Conservation (phyloP, 2,797 vertebrate genomes). For the Distichodus sexfasciatus region DNA sequence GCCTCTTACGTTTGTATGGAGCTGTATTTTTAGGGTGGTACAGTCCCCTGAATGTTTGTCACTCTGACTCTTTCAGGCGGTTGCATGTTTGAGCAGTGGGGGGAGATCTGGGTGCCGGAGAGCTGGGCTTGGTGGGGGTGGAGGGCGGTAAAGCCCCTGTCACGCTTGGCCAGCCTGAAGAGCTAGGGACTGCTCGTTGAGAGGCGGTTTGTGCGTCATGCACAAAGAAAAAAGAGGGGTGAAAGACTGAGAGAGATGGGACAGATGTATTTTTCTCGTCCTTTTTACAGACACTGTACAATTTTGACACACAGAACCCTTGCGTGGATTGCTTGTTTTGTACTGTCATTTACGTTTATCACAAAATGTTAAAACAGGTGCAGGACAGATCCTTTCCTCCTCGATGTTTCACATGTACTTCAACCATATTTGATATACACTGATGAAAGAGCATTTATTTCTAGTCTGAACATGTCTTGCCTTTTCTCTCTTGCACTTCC, state of each 20-base stretch:
- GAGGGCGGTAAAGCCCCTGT: slow-evolving; percentile 58
- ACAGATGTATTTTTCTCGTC: slow-evolving; percentile 72
- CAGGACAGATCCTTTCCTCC: slow-evolving; percentile 1
- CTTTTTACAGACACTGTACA: slow-evolving; percentile 46
- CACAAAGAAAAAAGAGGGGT: slow-evolving; percentile 66
- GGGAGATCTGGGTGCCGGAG: slow-evolving; percentile 25
- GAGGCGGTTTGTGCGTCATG: slow-evolving; percentile 74
- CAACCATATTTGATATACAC: not conserved
- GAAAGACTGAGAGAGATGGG: slow-evolving; percentile 49
- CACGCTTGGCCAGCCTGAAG: slow-evolving; percentile 70
- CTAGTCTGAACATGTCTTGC: not conserved
- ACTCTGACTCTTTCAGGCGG: slow-evolving; percentile 41
- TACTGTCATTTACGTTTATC: not conserved
- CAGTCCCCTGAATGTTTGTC: slow-evolving; percentile 32
- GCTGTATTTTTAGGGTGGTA: slow-evolving; percentile 49
- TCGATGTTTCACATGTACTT: not conserved
- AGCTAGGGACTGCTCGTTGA: slow-evolving; percentile 67
- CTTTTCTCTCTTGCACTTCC: slow-evolving; percentile 25
- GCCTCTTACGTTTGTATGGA: not conserved
- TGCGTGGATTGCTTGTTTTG: not conserved
- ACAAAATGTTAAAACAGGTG: slow-evolving; percentile 38
- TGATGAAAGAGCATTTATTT: not conserved
- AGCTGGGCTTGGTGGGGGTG: slow-evolving; percentile 25
- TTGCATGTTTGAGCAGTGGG: slow-evolving; percentile 49
- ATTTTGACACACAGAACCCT: slow-evolving; percentile 38